Conservation (phyloP, 2,797 vertebrate genomes). For the Heliangelus exortis region DNA sequence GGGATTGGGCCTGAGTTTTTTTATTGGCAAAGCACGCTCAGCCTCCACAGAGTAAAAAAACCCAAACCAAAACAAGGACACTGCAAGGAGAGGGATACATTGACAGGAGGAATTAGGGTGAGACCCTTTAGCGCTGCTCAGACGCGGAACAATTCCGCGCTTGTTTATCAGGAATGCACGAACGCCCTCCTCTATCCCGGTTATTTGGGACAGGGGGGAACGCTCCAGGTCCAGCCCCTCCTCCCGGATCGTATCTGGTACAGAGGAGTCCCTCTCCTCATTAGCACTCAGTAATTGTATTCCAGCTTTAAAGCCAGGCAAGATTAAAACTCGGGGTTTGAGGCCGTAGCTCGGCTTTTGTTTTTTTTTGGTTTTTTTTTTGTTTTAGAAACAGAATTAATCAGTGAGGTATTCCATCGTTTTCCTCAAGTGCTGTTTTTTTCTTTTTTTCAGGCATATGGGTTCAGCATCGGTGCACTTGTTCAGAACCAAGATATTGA, state of each 20-base stretch:
- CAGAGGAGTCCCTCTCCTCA: not conserved
- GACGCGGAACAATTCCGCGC: rapidly evolving
- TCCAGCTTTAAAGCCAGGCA: not conserved
- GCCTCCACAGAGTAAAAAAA: not conserved
- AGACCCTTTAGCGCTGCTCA: no score
- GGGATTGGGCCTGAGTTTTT: rapidly evolving
- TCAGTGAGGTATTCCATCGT: not conserved
- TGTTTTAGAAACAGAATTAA: not conserved
- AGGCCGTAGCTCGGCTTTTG: not conserved
- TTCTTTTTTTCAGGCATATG: not conserved
- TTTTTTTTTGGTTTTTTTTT: not conserved
- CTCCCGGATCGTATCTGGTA: rapidly evolving
- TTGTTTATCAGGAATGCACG: rapidly evolving
- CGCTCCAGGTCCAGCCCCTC: not conserved
- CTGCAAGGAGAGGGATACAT: rapidly evolving
- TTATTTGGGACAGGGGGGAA: not conserved
- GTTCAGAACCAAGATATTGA: not conserved
- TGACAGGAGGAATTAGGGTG: not conserved
- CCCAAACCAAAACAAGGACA: no score
- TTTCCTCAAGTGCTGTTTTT: no score
- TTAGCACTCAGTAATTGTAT: rapidly evolving
- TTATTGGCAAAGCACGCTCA: not conserved
- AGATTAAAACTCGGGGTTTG: not conserved
- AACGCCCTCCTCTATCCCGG: no score
- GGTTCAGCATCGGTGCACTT: not conserved